A percentile compares a stretch with the other conserved stretches of the same genome.
Conservation (phyloP, 2,888 invertebrate genomes). For the Mayetiola destructor region DNA sequence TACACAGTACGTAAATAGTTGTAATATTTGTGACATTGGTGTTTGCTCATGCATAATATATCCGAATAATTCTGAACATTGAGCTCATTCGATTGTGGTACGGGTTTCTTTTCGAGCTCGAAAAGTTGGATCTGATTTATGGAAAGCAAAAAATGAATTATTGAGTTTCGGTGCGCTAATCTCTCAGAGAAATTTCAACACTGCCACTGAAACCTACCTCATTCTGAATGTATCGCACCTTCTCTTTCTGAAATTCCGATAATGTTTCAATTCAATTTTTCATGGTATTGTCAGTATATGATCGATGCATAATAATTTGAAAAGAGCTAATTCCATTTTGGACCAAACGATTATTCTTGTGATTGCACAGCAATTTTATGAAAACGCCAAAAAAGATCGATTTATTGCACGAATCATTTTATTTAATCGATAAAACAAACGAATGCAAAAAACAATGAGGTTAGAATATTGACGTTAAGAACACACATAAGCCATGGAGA, state of each 20-base stretch:
- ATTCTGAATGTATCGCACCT: neutral
- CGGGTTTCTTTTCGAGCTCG: neutral
- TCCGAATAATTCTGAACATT: neutral
- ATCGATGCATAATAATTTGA: no score
- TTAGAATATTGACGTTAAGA: no score
- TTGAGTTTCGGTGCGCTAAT: neutral
- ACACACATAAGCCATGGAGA: no score
- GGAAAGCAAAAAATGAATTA: neutral
- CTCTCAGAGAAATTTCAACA: no score
- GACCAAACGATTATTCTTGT: no score
- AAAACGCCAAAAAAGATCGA: no score
- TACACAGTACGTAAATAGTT: neutral
- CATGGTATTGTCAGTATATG: neutral
- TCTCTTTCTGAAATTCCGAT: neutral
- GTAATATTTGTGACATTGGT: neutral
- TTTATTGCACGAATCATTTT: no score
- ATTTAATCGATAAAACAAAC: no score
- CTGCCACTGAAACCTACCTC: neutral
- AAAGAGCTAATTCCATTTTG: no score
- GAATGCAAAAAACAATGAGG: no score
- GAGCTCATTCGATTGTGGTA: neutral
- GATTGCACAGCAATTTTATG: no score
- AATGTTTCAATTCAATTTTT: neutral
- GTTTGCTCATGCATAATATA: no score
- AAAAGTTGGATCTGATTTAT: neutral